phyloP scores from a whole-genome alignment of 2,113 vertebrate genomes.

The human region GRCh38 chr15:38526501-38527000 shows the following conservation, averaged over 20 bases:
- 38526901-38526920: neutral
- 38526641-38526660: neutral
- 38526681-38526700: neutral
- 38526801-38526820: neutral
- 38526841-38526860: neutral
- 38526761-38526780: neutral
- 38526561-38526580: neutral
- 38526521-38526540: accelerated
- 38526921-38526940: neutral
- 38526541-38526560: neutral
- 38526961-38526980: neutral
- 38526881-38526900: neutral
- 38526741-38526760: neutral
- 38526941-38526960: neutral
- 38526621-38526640: neutral
- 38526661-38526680: neutral
- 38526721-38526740: neutral
- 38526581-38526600: neutral
- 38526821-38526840: neutral
- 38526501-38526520: neutral
- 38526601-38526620: too few relatives aligned
- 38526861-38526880: neutral
- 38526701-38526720: neutral
- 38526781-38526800: neutral
- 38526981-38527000: neutral